These are phyloP conservation scores for Myotis vivesi DNA, from an alignment of 2,797 vertebrate species.

Conservation along the genomic window DNA sequence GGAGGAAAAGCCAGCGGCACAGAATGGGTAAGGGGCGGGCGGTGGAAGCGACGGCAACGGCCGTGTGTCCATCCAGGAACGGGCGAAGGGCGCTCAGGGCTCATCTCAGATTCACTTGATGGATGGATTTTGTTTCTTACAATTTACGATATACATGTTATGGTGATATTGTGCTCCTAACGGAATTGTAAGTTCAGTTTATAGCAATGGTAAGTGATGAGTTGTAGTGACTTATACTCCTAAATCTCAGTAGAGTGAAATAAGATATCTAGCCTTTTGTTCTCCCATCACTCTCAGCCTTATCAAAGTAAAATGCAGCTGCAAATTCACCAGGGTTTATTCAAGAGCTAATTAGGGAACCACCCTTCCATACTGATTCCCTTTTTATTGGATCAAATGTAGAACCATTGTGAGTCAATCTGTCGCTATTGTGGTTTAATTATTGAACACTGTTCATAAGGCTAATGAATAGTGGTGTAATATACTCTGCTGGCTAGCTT, in stretches of 20 bases:
- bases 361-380: background rate
- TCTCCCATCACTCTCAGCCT: background rate
- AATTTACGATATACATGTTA: background rate
- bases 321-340: background rate
- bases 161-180: background rate
- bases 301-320: background rate
- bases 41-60: background rate
- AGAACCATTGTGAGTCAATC: background rate
- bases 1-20: constrained; percentile 40
- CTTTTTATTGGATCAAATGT: constrained; percentile 1
- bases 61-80: background rate
- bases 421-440: background rate
- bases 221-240: background rate
- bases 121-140: background rate
- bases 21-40: constrained; percentile 73
- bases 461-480: background rate
- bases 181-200: constrained; percentile 12
- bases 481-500: background rate
- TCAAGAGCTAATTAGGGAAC: background rate
- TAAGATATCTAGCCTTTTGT: background rate
- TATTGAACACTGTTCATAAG: background rate
- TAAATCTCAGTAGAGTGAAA: background rate
- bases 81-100: background rate
- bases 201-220: background rate
- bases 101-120: background rate